Conservation (phyloP, 2,797 vertebrate genomes). For the Eupleurogrammus muticus region DNA sequence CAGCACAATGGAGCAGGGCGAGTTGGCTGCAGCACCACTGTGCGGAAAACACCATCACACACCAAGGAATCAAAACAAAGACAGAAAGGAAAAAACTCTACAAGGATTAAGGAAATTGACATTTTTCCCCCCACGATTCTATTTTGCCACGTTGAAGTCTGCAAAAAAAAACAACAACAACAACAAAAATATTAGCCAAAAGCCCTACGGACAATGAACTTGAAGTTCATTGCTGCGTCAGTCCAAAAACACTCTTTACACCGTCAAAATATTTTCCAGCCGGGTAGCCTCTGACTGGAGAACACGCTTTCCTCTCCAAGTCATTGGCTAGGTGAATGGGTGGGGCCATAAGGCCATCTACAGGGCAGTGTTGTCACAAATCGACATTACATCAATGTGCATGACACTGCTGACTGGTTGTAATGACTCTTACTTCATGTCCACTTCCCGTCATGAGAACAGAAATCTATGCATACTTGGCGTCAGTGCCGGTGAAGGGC, state of each 20-base stretch:
- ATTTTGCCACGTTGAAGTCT: slow-evolving; percentile 55
- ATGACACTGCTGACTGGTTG: slow-evolving; percentile 51
- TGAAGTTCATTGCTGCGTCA: slow-evolving; percentile 30
- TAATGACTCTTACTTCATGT: slow-evolving; percentile 62
- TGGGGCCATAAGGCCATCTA: slow-evolving; percentile 46
- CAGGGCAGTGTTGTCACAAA: slow-evolving; percentile 58
- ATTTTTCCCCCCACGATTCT: slow-evolving; percentile 42
- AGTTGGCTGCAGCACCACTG: slow-evolving; percentile 68
- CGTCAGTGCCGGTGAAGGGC: slow-evolving; percentile 54
- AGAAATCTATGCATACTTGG: slow-evolving; percentile 59
- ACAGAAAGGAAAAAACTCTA: slow-evolving; percentile 47
- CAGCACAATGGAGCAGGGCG: slow-evolving; percentile 76
- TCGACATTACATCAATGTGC: slow-evolving; percentile 55
- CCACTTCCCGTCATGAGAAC: slow-evolving; percentile 64
- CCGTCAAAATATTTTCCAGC: slow-evolving; percentile 54
- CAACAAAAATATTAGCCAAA: slow-evolving; percentile 64
- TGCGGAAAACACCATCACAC: slow-evolving; percentile 74
- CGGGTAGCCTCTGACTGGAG: slow-evolving; percentile 26
- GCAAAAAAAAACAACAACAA: slow-evolving; percentile 71
- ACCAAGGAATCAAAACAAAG: slow-evolving; percentile 72
- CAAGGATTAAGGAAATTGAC: slow-evolving; percentile 64
- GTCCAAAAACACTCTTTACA: slow-evolving; percentile 42
- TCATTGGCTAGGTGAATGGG: slow-evolving; percentile 41
- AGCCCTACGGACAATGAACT: slow-evolving; percentile 42
- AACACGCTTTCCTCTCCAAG: slow-evolving; percentile 19